These are phyloP conservation scores for Xylocampa areola DNA, from an alignment of 2,888 invertebrate species.

Conservation along the genomic window DNA sequence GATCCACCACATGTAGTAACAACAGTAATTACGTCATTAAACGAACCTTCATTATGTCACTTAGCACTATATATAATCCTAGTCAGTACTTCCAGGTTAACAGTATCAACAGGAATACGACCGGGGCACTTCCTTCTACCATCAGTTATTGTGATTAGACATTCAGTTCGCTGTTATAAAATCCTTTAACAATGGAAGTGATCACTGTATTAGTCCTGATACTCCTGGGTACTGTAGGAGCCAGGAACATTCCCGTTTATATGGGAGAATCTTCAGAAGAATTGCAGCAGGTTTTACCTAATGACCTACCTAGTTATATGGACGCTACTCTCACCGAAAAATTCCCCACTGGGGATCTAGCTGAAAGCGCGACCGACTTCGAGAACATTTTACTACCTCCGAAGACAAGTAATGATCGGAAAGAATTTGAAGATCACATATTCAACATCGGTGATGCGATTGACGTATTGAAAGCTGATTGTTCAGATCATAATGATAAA, in stretches of 20 bases:
- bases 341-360: background rate
- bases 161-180: slow-evolving; percentile 26
- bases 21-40: slow-evolving; percentile 14
- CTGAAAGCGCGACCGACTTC: background rate
- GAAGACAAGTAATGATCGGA: background rate
- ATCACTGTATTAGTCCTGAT: slow-evolving; percentile 24
- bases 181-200: slow-evolving; percentile 32
- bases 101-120: background rate
- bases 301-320: background rate
- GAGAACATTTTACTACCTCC: background rate
- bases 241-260: slow-evolving; percentile 16
- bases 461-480: background rate
- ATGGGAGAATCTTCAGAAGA: background rate
- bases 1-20: background rate
- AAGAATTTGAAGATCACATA: background rate
- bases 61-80: background rate
- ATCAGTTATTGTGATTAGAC: slow-evolving; percentile 15
- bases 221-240: slow-evolving; percentile 17
- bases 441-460: background rate
- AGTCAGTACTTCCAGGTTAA: background rate
- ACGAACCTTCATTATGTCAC: background rate
- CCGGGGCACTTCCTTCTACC: slow-evolving; percentile 1
- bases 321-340: background rate
- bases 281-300: background rate
- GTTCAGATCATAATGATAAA: background rate